Conservation (phyloP, 2,888 invertebrate genomes). For the Polymixis lichenea region DNA sequence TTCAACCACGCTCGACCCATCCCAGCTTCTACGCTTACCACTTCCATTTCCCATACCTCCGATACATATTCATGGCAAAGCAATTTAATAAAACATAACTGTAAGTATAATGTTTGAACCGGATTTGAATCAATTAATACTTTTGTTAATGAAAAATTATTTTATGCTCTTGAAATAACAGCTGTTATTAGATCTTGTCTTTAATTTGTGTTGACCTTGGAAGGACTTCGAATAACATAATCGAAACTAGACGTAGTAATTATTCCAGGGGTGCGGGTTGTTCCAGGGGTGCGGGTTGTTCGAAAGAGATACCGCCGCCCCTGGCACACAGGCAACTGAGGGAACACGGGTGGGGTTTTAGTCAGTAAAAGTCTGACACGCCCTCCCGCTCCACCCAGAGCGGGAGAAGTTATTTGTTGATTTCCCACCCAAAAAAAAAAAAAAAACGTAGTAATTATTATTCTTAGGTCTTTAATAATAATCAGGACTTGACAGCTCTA, state of each 20-base stretch:
- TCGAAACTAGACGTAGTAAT: neutral
- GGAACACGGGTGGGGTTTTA: too few species aligned
- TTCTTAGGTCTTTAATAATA: neutral
- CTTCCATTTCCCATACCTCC: constrained; percentile 44
- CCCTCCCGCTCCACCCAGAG: too few species aligned
- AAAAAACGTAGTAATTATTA: neutral
- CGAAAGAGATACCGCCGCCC: too few species aligned
- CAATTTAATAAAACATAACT: constrained; percentile 62
- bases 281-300: too few species aligned
- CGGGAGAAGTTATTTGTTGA: too few species aligned
- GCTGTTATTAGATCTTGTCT: constrained; percentile 14
- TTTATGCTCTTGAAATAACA: constrained; percentile 46
- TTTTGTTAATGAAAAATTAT: constrained; percentile 68
- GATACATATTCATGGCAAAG: constrained; percentile 1
- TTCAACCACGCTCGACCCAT: constrained; percentile 7
- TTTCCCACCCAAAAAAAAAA: too few species aligned
- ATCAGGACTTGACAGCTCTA: neutral
- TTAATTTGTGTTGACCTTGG: constrained; percentile 14
- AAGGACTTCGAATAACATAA: constrained; percentile 3
- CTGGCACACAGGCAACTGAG: too few species aligned
- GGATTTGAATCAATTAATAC: constrained; percentile 70
- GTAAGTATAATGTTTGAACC: constrained; percentile 59
- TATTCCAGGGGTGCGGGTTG: too few species aligned
- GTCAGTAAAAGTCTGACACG: too few species aligned
- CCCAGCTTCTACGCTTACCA: constrained; percentile 2